phyloP scores from a whole-genome alignment of 2,113 vertebrate species.

The Montifringilla adamsi region DNA sequence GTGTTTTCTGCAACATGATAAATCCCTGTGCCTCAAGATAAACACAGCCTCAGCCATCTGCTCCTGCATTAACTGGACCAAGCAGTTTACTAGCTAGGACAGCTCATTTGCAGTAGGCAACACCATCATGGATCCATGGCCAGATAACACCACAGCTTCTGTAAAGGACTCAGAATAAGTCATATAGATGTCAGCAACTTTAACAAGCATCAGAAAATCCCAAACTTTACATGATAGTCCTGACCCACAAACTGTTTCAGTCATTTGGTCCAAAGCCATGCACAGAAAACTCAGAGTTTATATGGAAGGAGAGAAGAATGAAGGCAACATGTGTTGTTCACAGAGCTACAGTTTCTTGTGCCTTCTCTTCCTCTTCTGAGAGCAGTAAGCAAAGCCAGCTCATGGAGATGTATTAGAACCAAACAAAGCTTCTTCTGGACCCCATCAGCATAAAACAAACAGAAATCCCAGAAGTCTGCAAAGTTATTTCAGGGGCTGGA shows the following conservation, averaged over 20 bases:
- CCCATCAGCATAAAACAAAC: neutral
- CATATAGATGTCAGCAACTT: neutral
- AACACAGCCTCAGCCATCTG: neutral
- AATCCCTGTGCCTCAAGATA: neutral
- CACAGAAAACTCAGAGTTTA: neutral
- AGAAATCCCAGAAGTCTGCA: constrained; percentile 1
- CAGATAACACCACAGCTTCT: neutral
- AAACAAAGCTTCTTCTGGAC: neutral
- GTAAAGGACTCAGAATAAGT: neutral
- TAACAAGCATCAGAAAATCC: neutral
- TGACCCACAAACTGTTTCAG: neutral
- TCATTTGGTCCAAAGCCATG: neutral
- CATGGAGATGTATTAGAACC: neutral
- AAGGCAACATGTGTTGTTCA: neutral
- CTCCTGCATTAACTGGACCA: neutral
- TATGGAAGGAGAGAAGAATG: neutral
- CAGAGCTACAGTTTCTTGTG: neutral
- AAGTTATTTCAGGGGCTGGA: constrained; percentile 32
- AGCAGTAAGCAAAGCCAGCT: neutral
- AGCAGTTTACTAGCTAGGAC: neutral
- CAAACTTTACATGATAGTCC: neutral
- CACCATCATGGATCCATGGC: neutral
- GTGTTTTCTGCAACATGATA: neutral
- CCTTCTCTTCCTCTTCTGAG: neutral
- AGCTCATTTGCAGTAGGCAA: neutral